Evolutionary conservation across 2,113 vertebrate species (phyloP), one percentile per base, ranked within the genome.

Genomic region (Cinclus cinclus): DNA sequence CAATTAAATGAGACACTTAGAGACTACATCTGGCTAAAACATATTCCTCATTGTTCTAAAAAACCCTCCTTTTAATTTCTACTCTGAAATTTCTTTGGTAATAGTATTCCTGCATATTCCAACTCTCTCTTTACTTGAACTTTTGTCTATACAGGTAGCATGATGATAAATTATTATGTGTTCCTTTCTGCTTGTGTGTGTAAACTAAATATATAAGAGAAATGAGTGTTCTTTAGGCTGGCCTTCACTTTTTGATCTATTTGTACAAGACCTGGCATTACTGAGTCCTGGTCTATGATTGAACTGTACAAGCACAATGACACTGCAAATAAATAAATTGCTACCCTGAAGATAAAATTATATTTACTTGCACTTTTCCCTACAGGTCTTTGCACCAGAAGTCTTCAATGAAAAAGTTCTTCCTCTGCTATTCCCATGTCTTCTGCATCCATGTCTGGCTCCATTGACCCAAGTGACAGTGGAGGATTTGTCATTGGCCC

Each of bases 51-150:
- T 88, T 90, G 58, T 81, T 90, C 63, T 56, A n/a, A 89, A 64
- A 1, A 0, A 5, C 24, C 6, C 5, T 17, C 25, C 55, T 74
- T 83, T 83, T 89, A 81, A 83, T 67, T 86, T 25, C 46, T 56
- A 62, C 16, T 52, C 76, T 83, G 73, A 81, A 89, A 81, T 86
- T 19, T 92, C 68, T 77, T 70, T 81, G 71, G 88, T 83, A 96
- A 86, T 86, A 23, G 15, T 93, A 33, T 41, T 86, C 55, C 59
- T 63, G 67, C 55, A 67, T 55, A 77, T 78, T 44, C 92, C 85
- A 83, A 35, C 49, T 83, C 52, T 75, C 21, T 56, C 8, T 83
- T 94, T 79, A 64, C 65, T 90, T 83, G 90, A 83, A 87, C 56
- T 53, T 37, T 91, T 56, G 58, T 82, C 81, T 82, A 8, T 75